phyloP scores from a whole-genome alignment of 2,888 invertebrate genomes.

The Pollenia angustigena region DNA sequence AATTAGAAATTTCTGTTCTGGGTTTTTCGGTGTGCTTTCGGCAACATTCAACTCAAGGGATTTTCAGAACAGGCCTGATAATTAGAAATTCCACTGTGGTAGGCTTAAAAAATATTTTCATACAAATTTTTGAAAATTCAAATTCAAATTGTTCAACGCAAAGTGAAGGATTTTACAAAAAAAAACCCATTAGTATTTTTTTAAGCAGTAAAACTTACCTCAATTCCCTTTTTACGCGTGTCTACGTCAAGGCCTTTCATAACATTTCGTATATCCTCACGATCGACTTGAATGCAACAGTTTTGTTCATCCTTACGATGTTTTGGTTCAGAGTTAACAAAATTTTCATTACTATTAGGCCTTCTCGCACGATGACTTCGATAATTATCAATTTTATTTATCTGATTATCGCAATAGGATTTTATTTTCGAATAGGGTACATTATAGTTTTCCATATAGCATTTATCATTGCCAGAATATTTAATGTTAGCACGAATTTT shows the following conservation, averaged over 20 bases:
- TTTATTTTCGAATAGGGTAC: constrained; percentile 80
- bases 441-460: constrained; percentile 77
- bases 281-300: constrained; percentile 82
- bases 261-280: constrained; percentile 80
- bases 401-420: constrained; percentile 76
- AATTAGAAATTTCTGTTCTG: no score
- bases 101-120: no score
- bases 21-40: no score
- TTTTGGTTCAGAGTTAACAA: constrained; percentile 74
- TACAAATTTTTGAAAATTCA: neutral
- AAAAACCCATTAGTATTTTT: no score
- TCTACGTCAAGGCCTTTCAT: constrained; percentile 81
- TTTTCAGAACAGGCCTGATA: no score
- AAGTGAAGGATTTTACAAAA: no score
- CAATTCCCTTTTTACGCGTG: constrained; percentile 82
- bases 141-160: neutral
- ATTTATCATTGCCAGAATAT: constrained; percentile 81
- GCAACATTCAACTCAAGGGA: no score
- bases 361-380: constrained; percentile 74
- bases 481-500: constrained; percentile 83
- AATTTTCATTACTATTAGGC: constrained; percentile 66
- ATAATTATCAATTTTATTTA: constrained; percentile 79
- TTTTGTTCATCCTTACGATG: constrained; percentile 76
- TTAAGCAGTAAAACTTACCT: constrained; percentile 77
- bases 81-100: no score